Conservation (phyloP, 2,797 vertebrate genomes). For the Triplophysa bombifrons region DNA sequence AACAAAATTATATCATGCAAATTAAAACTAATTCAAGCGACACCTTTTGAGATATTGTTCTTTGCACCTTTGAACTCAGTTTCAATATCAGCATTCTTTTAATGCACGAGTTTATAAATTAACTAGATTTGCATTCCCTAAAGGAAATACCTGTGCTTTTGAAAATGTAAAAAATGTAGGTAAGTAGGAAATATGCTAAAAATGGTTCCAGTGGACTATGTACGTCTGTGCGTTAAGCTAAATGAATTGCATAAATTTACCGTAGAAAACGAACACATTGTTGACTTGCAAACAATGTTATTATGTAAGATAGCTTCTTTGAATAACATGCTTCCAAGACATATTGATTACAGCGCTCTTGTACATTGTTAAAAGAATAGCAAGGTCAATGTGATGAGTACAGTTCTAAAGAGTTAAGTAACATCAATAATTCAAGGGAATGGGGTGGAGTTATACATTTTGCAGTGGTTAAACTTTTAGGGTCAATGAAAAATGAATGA, state of each 20-base stretch:
- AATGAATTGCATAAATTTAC: not conserved
- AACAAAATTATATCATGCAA: not conserved
- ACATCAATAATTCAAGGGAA: constrained; percentile 36
- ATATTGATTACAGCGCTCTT: not conserved
- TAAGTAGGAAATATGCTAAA: too few species aligned
- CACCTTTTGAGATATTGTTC: not conserved
- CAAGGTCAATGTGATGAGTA: constrained; percentile 4
- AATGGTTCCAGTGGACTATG: too few species aligned
- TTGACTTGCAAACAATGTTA: not conserved
- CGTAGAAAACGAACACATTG: not conserved
- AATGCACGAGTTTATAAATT: not conserved
- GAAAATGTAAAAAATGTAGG: too few species aligned
- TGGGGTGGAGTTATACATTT: constrained; percentile 24
- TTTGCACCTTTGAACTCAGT: not conserved
- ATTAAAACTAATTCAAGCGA: not conserved
- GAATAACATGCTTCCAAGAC: not conserved
- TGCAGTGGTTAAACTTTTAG: constrained; percentile 34
- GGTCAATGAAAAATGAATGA: constrained; percentile 33
- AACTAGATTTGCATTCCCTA: not conserved
- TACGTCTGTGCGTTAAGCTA: too few species aligned
- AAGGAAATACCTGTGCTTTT: not conserved
- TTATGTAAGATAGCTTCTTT: not conserved
- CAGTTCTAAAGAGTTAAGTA: constrained; percentile 13
- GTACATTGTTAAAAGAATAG: constrained; percentile 4
- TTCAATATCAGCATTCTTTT: not conserved